phyloP scores from a whole-genome alignment of 2,113 vertebrate species.

The Notarius quadriscutis region DNA sequence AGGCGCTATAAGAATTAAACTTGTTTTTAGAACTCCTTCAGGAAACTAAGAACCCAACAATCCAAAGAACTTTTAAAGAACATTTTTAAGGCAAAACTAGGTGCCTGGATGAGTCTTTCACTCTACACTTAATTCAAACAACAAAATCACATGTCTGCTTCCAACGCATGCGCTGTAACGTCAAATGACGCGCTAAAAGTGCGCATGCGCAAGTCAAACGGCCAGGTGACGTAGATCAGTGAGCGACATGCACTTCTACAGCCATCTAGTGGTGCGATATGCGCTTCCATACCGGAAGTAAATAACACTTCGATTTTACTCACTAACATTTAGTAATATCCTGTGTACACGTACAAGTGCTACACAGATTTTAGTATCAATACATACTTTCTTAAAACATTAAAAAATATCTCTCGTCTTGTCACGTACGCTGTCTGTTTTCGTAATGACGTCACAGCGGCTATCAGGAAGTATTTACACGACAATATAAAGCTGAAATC shows the following conservation, averaged over 20 bases:
- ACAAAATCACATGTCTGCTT: too few species aligned
- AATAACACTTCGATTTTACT: background rate
- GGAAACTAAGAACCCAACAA: too few species aligned
- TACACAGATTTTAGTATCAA: background rate
- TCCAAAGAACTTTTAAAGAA: too few species aligned
- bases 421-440: background rate
- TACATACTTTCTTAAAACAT: background rate
- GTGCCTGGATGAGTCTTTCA: too few species aligned
- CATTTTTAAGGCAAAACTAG: too few species aligned
- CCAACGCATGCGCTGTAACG: too few species aligned
- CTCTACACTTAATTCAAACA: too few species aligned
- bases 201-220: background rate
- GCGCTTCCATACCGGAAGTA: background rate
- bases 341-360: background rate
- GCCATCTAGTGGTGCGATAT: slow-evolving; percentile 79
- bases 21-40: too few species aligned
- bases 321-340: background rate
- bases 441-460: background rate
- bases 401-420: background rate
- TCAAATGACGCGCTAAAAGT: too few species aligned
- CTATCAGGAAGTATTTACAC: background rate
- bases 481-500: background rate
- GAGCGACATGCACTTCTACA: slow-evolving; percentile 81
- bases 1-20: too few species aligned
- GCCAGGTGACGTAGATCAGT: background rate